Base-by-base conservation (phyloP, 2,888 invertebrate species). In the Pyralis farinalis region DNA sequence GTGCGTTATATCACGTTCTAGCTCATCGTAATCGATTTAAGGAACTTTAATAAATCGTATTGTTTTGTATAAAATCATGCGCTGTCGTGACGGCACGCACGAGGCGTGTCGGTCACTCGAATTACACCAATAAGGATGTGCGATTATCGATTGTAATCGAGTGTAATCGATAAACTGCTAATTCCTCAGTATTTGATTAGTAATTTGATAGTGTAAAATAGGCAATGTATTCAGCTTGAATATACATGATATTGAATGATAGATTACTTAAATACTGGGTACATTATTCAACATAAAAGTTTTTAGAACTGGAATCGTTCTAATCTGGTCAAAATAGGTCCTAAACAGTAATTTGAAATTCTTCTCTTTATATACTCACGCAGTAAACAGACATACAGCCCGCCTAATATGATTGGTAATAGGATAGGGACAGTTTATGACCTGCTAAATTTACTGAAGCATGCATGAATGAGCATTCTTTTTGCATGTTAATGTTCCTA, bases 1-100 rank as follows among this genome's bases (percentile, higher is more conserved):
- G n/a, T 34, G 32, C 39, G 43, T 42, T 46, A 41, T 34, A 47
- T 39, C 55, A 53, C 53, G 55, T 53, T 20, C 42, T 21, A 34
- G 38, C 31, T 12, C 36, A 42, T 37, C 42, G 22, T 35, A 40
- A 40, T 40, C 34, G 36, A 42, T 39, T 36, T 30, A 29, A 32
- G 31, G 21, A 40, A 37, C 25, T 8, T 20, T 35, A 30, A 36
- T 12, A 31, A 43, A 43, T 42, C 46, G 42, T 46, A 50, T 47
- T 61, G 49, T 58, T 58, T 49, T 47, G 42, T 45, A 47, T 48
- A 46, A 49, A 53, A 43, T 47, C 55, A 57, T 55, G 40, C 37
- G 12, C 21, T 42, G 31, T 37, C 45, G 45, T 42, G 45, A 27
- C 21, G 42, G 42, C 37, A 37, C 37, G 37, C 37, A 37, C 21